A percentile compares a stretch with the other conserved stretches of the same genome.
Conservation (phyloP, 2,888 invertebrate species). For the Eupithecia centaureata region DNA sequence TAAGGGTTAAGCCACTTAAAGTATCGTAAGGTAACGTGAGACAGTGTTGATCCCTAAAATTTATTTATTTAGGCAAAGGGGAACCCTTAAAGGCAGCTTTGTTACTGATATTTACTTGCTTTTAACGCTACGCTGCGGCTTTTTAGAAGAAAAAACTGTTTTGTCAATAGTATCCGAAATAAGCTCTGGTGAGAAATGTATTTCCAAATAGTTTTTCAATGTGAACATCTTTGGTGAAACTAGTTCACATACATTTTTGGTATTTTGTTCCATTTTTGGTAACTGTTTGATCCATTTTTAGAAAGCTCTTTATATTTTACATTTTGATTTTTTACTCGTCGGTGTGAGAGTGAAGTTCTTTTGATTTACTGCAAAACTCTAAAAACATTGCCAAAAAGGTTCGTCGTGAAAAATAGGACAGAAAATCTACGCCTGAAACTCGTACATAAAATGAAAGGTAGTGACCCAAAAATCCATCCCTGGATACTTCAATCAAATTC, state of each 20-base stretch:
- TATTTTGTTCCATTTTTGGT: no score
- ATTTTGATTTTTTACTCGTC: neutral
- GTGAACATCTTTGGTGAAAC: conserved; percentile 9
- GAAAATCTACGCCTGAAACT: neutral
- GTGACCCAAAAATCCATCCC: neutral
- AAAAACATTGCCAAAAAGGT: conserved; percentile 2
- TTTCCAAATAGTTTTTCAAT: conserved; percentile 17
- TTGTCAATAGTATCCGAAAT: conserved; percentile 19
- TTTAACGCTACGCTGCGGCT: conserved; percentile 35
- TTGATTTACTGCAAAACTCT: neutral
- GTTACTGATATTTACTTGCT: conserved; percentile 39
- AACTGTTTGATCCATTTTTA: neutral
- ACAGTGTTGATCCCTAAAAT: conserved; percentile 47
- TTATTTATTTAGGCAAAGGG: conserved; percentile 47
- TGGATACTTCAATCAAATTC: neutral
- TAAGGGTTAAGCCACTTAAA: conserved; percentile 27
- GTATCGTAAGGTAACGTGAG: conserved; percentile 46
- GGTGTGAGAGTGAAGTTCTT: neutral
- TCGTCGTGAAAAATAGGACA: neutral
- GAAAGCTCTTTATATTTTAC: neutral
- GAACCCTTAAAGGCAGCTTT: conserved; percentile 40
- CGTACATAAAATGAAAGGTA: conserved; percentile 3
- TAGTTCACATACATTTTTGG: conserved; percentile 17
- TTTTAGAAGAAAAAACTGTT: conserved; percentile 39
- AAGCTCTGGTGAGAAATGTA: conserved; percentile 15